Percentiles rank a stretch among this genome's conserved stretches.
Evolutionary conservation across 2,888 invertebrate genomes (phyloP).

Genomic region (Torymus tubicola): DNA sequence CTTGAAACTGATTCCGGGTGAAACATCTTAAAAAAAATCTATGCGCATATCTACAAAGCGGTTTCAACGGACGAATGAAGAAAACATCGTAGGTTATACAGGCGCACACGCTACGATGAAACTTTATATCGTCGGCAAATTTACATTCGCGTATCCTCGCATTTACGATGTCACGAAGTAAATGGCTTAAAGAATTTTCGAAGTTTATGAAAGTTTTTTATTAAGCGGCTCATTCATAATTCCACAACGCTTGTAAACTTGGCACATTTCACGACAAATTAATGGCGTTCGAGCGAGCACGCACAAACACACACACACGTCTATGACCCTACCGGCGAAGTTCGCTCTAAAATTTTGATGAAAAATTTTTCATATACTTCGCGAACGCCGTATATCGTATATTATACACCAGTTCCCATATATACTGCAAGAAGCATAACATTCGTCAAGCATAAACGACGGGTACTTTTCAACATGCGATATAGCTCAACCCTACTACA

Average conservation of each 20-base stretch:
- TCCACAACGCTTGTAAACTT: constrained; percentile 1
- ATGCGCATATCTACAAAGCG: too few species aligned
- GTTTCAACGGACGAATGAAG: neutral
- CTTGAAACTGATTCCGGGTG: too few species aligned
- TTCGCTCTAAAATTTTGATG: constrained; percentile 11
- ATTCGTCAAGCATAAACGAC: too few species aligned
- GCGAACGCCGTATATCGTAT: too few species aligned
- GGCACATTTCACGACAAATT: constrained; percentile 7
- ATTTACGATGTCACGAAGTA: constrained; percentile 24
- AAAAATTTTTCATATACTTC: neutral
- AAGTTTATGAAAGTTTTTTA: constrained; percentile 26
- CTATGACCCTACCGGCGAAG: neutral
- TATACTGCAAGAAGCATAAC: too few species aligned
- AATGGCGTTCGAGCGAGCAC: neutral
- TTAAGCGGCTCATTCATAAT: constrained; percentile 3
- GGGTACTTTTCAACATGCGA: too few species aligned
- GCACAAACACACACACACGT: neutral
- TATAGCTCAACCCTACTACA: too few species aligned
- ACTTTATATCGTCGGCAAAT: constrained; percentile 28
- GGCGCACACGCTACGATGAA: neutral
- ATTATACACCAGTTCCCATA: too few species aligned
- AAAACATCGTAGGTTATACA: neutral
- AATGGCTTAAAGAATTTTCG: constrained; percentile 21
- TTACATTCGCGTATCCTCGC: constrained; percentile 15
- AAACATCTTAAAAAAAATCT: too few species aligned